Conservation (phyloP, 2,113 vertebrate species). For the Pavo muticus region DNA sequence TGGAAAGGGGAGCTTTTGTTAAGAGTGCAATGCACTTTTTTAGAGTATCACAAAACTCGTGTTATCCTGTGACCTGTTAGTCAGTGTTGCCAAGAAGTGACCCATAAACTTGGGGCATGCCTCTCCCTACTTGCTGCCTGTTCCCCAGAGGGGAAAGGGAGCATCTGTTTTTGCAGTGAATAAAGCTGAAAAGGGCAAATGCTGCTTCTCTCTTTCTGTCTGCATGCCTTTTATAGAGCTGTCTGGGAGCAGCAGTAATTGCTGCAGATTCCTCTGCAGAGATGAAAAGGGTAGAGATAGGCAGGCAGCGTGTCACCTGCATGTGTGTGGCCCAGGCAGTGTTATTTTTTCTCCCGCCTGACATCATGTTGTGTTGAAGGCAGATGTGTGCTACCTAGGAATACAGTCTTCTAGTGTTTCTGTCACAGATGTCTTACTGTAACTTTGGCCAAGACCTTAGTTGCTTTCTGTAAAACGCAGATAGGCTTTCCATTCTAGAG, state of each 20-base stretch:
- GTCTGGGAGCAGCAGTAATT: slow-evolving; percentile 15
- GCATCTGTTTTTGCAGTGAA: not conserved
- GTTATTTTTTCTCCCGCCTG: slow-evolving; percentile 17
- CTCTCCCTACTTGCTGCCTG: not conserved
- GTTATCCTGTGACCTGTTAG: slow-evolving; percentile 5
- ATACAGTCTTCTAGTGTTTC: not conserved
- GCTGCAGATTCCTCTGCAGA: slow-evolving; percentile 8
- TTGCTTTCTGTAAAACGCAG: not conserved
- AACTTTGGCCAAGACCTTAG: not conserved
- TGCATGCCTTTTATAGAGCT: slow-evolving; percentile 3
- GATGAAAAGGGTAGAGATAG: slow-evolving; percentile 1
- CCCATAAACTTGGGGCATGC: not conserved
- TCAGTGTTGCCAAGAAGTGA: not conserved
- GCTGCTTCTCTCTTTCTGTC: slow-evolving; percentile 10
- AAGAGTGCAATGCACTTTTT: not conserved
- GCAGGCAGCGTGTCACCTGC: not conserved
- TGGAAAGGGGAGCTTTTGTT: not conserved
- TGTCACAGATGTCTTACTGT: not conserved
- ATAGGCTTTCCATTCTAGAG: not conserved
- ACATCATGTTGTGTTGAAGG: not conserved
- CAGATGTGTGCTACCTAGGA: not conserved
- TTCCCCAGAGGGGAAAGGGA: not conserved
- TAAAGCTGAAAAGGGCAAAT: slow-evolving; percentile 15
- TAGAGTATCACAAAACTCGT: not conserved
- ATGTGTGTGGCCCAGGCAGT: not conserved